Evolutionary conservation across 2,113 vertebrate genomes (phyloP).

Genomic region (Romanogobio albipinnatus): DNA sequence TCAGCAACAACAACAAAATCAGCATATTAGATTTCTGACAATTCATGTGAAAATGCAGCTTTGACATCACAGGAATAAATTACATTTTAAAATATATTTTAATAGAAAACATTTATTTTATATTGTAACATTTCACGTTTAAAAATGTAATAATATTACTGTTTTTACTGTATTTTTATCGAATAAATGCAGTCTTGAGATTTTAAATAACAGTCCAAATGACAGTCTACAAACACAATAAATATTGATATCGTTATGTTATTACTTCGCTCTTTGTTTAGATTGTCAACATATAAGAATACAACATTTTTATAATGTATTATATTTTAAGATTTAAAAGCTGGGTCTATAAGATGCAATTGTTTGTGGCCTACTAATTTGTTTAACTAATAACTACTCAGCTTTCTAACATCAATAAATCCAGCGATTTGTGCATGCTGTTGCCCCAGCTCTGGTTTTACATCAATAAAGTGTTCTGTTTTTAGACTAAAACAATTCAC

Average conservation of each 20-base stretch:
- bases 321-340: neutral
- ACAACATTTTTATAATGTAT: neutral
- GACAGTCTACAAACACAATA: neutral
- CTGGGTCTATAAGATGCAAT: neutral
- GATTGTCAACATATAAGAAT: neutral
- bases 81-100: neutral
- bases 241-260: neutral
- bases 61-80: neutral
- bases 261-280: neutral
- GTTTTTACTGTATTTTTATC: neutral
- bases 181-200: neutral
- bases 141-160: neutral
- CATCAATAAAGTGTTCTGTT: conserved; percentile 18
- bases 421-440: conserved; percentile 68
- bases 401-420: conserved; percentile 44
- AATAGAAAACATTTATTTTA: neutral
- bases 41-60: neutral
- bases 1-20: neutral
- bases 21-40: neutral
- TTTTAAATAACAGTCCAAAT: neutral
- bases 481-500: conserved; percentile 9
- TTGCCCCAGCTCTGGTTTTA: conserved; percentile 16
- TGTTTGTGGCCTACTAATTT: conserved; percentile 27
- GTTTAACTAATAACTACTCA: neutral
- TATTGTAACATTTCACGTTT: neutral